Percentiles rank a stretch among this genome's conserved stretches.
Evolutionary conservation across 2,797 vertebrate species (phyloP).

Genomic region (Prunella strophiata): DNA sequence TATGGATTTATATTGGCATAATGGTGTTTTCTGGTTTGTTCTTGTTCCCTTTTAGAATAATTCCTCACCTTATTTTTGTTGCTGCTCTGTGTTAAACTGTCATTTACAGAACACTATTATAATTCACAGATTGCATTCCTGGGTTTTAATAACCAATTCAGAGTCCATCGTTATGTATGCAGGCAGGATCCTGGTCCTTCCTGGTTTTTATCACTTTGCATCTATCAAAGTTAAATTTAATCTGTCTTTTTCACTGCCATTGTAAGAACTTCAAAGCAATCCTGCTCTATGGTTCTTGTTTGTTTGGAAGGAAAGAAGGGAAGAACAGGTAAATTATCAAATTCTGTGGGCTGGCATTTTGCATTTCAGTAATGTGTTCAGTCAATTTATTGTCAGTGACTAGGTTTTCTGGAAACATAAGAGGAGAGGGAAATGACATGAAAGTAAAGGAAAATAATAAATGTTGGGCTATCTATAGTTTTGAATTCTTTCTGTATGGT

Average conservation of each 20-base stretch:
- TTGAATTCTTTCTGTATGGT: background rate
- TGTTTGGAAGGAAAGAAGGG: background rate
- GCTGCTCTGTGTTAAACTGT: background rate
- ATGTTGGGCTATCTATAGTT: background rate
- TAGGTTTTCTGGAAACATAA: background rate
- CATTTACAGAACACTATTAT: constrained; percentile 10
- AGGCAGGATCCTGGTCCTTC: background rate
- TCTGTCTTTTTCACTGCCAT: background rate
- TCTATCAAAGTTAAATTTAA: background rate
- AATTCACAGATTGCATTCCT: background rate
- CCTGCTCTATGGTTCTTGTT: background rate
- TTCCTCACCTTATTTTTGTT: constrained; percentile 1
- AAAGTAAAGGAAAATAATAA: background rate
- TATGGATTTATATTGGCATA: background rate
- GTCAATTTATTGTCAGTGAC: background rate
- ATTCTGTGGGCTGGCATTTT: background rate
- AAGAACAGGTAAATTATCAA: background rate
- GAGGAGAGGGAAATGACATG: background rate
- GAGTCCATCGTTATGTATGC: background rate
- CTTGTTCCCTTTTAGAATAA: background rate
- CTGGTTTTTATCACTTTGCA: background rate
- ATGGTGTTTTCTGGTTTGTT: background rate
- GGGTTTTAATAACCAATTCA: background rate
- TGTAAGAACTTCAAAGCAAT: background rate
- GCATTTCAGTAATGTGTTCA: background rate